These are phyloP conservation scores for Eueides isabella DNA, from an alignment of 1,140 invertebrate species.

Conservation along the genomic window DNA sequence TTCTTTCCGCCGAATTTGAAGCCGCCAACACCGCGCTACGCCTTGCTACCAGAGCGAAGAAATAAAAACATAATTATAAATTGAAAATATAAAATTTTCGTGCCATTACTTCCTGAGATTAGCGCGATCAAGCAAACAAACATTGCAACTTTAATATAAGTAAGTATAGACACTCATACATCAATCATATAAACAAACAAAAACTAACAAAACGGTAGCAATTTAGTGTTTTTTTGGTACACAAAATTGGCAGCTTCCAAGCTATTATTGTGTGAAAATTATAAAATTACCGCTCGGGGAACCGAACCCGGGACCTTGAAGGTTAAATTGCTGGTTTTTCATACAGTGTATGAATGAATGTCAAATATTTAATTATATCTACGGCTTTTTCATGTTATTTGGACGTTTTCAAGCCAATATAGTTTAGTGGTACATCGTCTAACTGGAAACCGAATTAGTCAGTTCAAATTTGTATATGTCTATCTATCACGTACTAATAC, in stretches of 20 bases:
- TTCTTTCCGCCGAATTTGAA: too few species aligned
- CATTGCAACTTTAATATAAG: background rate
- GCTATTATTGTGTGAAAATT: conserved; percentile 19
- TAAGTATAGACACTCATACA: background rate
- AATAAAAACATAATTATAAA: too few species aligned
- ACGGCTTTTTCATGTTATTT: background rate
- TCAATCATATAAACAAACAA: background rate
- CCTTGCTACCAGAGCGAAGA: too few species aligned
- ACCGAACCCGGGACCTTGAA: conserved; percentile 26
- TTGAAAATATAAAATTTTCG: too few species aligned
- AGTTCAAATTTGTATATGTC: too few species aligned
- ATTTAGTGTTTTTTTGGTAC: background rate
- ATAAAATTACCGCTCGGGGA: conserved; percentile 28
- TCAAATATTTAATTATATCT: conserved; percentile 17
- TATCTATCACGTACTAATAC: too few species aligned
- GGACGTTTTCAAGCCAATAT: too few species aligned
- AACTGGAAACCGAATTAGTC: too few species aligned
- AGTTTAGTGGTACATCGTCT: too few species aligned
- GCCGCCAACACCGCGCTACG: too few species aligned
- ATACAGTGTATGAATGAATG: conserved; percentile 10
- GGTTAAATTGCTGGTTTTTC: conserved; percentile 6
- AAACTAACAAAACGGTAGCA: conserved; percentile 8
- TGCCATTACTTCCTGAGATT: too few species aligned
- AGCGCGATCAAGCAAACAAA: too few species aligned
- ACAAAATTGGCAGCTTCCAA: conserved; percentile 5